Evolutionary conservation across 2,113 vertebrate species (phyloP), one percentile per base, ranked within the genome.

Genomic region (Raja brachyura): DNA sequence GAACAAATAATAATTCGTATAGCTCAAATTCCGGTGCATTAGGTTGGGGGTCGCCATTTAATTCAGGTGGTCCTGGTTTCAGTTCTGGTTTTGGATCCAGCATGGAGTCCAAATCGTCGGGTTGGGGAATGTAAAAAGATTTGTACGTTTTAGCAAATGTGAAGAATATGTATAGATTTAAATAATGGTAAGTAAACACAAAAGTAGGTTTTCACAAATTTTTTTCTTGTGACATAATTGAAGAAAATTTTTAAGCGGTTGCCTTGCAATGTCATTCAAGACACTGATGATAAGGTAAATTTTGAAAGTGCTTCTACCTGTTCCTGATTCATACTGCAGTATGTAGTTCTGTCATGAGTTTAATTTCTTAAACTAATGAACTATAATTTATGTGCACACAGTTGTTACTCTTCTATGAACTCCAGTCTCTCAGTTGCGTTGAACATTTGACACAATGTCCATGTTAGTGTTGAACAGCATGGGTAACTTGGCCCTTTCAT

Each of bases 81-180:
- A 97, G 97, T 25, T 98, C 98, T 0, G 97, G 98, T 93, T 99
- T 99, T 95, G 97, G 98, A 94, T 97, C 98, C 13, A 98, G 98
- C 95, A 99, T 99, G 98, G 98, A 99, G 95, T 98, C 98, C 10
- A 99, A 99, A 93, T 98, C 98, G 0, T 98, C 99, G 77, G 98
- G 98, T 95, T 99, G 99, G 98, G 98, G 98, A 70, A 99, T 99
- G 97, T 99, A 99, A 97, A 93, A 59, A 61, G 22, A 4, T 22
- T 54, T 39, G 9, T 70, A 39, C 20, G 33, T 70, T 22, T 28
- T 73, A 73, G 39, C 39, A 73, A 92, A 92, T 54, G 66, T 25
- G 68, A 31, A 92, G 68, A 48, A 54, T 33, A 66, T 73, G 68
- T 90, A 92, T 66, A 92, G 18, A 28, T 74, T 92, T 22, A n/a